Percentiles rank a stretch among this genome's conserved stretches.
These are phyloP conservation scores for Labrus mixtus DNA, from an alignment of 2,113 vertebrate genomes.

Conservation along the genomic window DNA sequence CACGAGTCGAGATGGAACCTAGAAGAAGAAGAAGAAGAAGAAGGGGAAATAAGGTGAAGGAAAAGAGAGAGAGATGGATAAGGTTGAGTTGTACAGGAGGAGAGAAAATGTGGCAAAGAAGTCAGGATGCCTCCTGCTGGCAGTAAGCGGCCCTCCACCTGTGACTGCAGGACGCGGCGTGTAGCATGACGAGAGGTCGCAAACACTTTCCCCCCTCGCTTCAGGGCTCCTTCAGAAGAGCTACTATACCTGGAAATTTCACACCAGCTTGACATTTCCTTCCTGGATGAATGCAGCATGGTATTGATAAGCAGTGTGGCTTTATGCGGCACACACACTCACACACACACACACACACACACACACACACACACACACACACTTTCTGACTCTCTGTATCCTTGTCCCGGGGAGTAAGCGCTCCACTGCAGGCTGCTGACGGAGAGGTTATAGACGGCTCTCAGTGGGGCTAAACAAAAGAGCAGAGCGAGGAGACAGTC, in stretches of 20 bases:
- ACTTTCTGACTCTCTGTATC: not conserved
- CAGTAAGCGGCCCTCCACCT: constrained; percentile 30
- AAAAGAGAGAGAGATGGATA: no score
- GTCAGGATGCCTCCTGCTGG: constrained; percentile 72
- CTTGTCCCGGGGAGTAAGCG: constrained; percentile 39
- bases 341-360: constrained; percentile 13
- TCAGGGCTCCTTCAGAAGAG: constrained; percentile 22
- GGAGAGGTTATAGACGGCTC: constrained; percentile 52
- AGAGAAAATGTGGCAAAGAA: constrained; percentile 24
- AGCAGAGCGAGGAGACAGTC: constrained; percentile 31
- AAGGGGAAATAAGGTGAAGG: not conserved
- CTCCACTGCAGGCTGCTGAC: constrained; percentile 53
- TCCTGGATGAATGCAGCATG: constrained; percentile 35
- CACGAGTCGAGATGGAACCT: not conserved
- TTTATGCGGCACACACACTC: constrained; percentile 21
- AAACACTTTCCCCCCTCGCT: constrained; percentile 31
- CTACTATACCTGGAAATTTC: constrained; percentile 32
- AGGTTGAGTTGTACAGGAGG: constrained; percentile 1
- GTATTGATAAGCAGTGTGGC: constrained; percentile 35
- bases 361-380: no score
- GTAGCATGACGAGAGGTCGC: constrained; percentile 11
- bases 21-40: not conserved
- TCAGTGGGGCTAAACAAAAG: constrained; percentile 46
- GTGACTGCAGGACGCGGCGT: constrained; percentile 19
- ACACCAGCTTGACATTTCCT: constrained; percentile 45